Evolutionary conservation across 2,888 invertebrate species (phyloP).

Genomic region (Odontocerum albicorne): DNA sequence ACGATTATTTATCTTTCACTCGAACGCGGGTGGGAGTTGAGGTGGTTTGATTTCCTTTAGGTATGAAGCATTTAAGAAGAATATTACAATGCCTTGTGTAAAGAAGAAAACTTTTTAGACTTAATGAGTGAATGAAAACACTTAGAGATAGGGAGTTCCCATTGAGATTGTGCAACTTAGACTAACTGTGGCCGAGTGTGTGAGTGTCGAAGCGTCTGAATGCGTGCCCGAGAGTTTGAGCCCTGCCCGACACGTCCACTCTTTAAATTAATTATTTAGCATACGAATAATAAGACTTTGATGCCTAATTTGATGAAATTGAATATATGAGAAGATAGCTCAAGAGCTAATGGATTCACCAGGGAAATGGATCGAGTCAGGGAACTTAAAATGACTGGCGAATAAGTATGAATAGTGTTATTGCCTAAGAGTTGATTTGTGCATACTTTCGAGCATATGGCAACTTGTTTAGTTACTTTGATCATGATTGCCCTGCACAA

Average conservation of each 20-base stretch:
- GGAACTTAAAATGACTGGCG: too few species aligned
- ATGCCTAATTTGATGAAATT: too few species aligned
- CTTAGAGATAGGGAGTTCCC: background rate
- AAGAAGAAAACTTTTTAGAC: constrained; percentile 14
- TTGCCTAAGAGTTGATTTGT: too few species aligned
- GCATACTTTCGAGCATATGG: too few species aligned
- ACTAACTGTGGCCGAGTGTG: background rate
- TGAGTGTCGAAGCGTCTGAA: background rate
- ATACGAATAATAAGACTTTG: too few species aligned
- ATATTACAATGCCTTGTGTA: constrained; percentile 19
- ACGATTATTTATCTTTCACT: background rate
- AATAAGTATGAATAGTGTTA: too few species aligned
- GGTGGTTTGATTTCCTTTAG: background rate
- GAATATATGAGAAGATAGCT: too few species aligned
- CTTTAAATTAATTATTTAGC: background rate
- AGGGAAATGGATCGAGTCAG: too few species aligned
- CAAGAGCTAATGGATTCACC: too few species aligned
- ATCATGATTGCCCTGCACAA: too few species aligned
- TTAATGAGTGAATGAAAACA: background rate
- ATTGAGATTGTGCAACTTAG: background rate
- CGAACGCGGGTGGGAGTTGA: background rate
- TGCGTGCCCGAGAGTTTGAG: background rate
- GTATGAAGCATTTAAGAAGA: background rate
- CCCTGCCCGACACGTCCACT: background rate
- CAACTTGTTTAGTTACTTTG: too few species aligned